Percentiles rank a stretch among this genome's conserved stretches.
phyloP scores from a whole-genome alignment of 2,113 vertebrate species.

The Crotalus horridus region DNA sequence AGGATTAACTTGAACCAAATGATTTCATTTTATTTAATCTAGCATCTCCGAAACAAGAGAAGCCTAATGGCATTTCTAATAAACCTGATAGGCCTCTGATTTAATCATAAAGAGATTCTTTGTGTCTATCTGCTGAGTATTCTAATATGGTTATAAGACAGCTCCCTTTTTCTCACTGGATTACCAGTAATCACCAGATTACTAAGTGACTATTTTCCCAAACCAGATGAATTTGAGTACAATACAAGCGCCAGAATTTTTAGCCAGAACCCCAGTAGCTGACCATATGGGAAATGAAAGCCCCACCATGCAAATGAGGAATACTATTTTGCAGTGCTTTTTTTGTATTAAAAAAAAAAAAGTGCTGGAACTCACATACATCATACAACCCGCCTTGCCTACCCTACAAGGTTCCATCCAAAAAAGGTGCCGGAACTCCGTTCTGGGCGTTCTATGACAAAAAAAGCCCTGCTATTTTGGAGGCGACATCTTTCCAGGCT shows the following conservation, averaged over 20 bases:
- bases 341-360: too few relatives aligned
- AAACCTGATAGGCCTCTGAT: conserved; percentile 12
- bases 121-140: not conserved
- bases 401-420: too few relatives aligned
- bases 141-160: not conserved
- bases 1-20: not conserved
- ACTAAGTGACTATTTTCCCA: not conserved
- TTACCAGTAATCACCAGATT: not conserved
- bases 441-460: too few relatives aligned
- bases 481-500: not conserved
- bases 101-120: fast-evolving
- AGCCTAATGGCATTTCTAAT: not conserved
- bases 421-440: too few relatives aligned
- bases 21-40: conserved; percentile 13
- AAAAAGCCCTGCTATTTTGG: not conserved
- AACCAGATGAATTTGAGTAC: not conserved
- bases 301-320: not conserved
- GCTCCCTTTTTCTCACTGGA: not conserved
- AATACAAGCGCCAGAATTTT: not conserved
- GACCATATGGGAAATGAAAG: not conserved
- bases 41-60: not conserved
- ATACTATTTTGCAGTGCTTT: not conserved
- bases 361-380: too few relatives aligned
- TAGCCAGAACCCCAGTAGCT: not conserved
- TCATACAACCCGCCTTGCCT: too few relatives aligned